Base-by-base conservation (phyloP, 1,140 invertebrate species). In the Chymomyza costata region DNA sequence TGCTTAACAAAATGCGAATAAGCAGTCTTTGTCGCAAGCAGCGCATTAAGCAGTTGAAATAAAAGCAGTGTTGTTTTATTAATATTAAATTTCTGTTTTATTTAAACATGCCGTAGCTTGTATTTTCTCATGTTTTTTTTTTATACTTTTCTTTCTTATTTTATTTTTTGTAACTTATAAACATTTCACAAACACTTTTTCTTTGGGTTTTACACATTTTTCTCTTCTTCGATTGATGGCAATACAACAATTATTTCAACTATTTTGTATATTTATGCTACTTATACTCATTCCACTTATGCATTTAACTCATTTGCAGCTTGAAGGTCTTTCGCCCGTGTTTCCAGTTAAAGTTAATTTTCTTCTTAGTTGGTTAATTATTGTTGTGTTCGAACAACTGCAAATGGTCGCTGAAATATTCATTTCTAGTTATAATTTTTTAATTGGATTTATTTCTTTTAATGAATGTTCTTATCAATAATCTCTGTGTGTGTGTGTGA, bases 201-300 rank as follows among this genome's bases (percentile, higher is more conserved):
- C 62, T 70, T 65, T 64, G 63, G 71, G 43, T 49, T 66, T 66
- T 66, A 40, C 28, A 45, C 49, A 62, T 40, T 35, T 34, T 74
- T 60, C 56, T 6, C n/a, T n/a, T 28, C 48, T 51, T 60, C 39
- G 68, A 50, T 48, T 58, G 73, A 80, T 58, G 60, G 60, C 59
- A 58, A 63, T 63, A 63, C 73, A 80, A 80, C 73, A 80, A 80
- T 80, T 80, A 80, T 80, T 80, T 80, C 73, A 78, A 78, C 67
- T 80, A 80, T 80, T 80, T 61, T 80, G 64, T 80, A 80, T 73
- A 80, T 60, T 73, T 80, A 73, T 64, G 47, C 68, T 64, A 68
- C 73, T 73, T 73, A 80, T 18, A 34, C 31, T 48, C 47, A 47
- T 48, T 47, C 47, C 15, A 38, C 48, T 52, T 44, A 58, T 48